These are phyloP conservation scores for Silurus lanzhouensis DNA, from an alignment of 2,797 vertebrate genomes.

Conservation along the genomic window DNA sequence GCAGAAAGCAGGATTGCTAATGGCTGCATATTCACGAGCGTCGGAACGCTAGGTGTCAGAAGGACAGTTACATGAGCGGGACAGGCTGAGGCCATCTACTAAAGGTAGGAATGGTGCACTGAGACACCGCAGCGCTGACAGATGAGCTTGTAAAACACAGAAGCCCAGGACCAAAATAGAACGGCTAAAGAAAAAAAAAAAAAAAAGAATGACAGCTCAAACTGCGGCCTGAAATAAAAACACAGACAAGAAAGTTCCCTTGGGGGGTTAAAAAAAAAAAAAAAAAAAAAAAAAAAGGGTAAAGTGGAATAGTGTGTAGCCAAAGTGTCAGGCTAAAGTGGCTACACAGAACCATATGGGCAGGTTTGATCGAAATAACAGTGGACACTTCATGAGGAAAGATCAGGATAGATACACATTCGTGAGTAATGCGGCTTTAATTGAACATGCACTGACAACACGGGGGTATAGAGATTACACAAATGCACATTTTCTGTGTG, in stretches of 20 bases:
- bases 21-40: slow-evolving; percentile 13
- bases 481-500: background rate
- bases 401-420: background rate
- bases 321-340: slow-evolving; percentile 28
- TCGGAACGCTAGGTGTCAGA: slow-evolving; percentile 8
- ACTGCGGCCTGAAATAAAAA: slow-evolving; percentile 37
- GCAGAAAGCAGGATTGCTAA: slow-evolving; percentile 12
- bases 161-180: slow-evolving; percentile 41
- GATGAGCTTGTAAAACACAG: slow-evolving; percentile 45
- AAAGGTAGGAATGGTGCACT: slow-evolving; percentile 23
- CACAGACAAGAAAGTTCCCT: slow-evolving; percentile 35
- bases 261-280: background rate
- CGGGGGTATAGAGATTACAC: background rate
- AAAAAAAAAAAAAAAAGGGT: background rate
- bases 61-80: slow-evolving; percentile 38
- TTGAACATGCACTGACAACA: background rate
- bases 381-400: background rate
- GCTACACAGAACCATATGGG: slow-evolving; percentile 26
- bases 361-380: slow-evolving; percentile 16
- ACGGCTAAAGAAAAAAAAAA: background rate
- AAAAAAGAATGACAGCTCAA: slow-evolving; percentile 44
- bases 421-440: background rate
- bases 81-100: slow-evolving; percentile 35
- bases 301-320: slow-evolving; percentile 18
- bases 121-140: slow-evolving; percentile 34